Evolutionary conservation across 2,888 invertebrate genomes (phyloP).

Genomic region (Epirrita christyi): DNA sequence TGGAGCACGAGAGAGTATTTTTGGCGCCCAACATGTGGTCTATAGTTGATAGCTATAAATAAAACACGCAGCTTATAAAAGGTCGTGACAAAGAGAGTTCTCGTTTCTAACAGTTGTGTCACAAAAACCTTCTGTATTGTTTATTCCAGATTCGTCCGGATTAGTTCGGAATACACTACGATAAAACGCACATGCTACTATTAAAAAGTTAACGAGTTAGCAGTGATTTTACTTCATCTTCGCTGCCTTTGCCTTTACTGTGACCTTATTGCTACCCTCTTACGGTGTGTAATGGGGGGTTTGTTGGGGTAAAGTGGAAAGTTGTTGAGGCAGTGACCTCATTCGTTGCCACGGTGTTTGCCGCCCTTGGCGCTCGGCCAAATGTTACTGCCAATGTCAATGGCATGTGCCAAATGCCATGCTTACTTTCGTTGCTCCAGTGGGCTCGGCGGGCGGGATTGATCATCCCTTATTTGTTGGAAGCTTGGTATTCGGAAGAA

Average conservation of each 20-base stretch:
- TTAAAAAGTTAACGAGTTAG: constrained; percentile 47
- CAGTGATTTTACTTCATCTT: constrained; percentile 22
- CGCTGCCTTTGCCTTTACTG: constrained; percentile 9
- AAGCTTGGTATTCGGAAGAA: not conserved
- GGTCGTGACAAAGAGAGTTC: constrained; percentile 2
- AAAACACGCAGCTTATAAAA: not conserved
- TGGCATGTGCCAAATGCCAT: constrained; percentile 62
- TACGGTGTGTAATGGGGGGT: constrained; percentile 31
- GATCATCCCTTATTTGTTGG: constrained; percentile 19
- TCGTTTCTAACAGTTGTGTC: constrained; percentile 15
- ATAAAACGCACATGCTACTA: constrained; percentile 47
- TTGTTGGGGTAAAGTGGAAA: constrained; percentile 31
- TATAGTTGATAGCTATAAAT: too few relatives aligned
- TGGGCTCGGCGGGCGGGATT: constrained; percentile 25
- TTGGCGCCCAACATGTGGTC: too few relatives aligned
- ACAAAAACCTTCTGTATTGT: constrained; percentile 21
- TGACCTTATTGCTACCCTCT: constrained; percentile 28
- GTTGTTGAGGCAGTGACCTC: constrained; percentile 54
- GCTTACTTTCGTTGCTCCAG: constrained; percentile 49
- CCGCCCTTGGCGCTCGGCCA: constrained; percentile 59
- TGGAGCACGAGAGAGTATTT: not conserved
- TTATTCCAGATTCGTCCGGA: constrained; percentile 25
- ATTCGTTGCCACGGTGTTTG: constrained; percentile 53
- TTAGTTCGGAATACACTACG: constrained; percentile 24
- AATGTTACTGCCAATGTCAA: constrained; percentile 69